A percentile compares a stretch with the other conserved stretches of the same genome.
phyloP scores from a whole-genome alignment of 2,113 vertebrate genomes.

The Hypomesus transpacificus region DNA sequence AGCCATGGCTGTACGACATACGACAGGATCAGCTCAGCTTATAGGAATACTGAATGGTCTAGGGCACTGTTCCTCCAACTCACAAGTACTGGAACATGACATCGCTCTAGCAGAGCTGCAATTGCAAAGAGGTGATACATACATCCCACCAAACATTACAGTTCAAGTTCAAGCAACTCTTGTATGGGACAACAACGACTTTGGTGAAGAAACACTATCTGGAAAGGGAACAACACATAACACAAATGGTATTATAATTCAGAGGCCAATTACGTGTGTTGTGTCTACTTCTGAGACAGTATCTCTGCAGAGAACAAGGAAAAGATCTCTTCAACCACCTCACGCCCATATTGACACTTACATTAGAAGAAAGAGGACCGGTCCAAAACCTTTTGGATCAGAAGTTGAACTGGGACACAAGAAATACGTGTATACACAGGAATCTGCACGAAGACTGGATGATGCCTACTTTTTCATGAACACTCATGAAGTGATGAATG shows the following conservation, averaged over 20 bases:
- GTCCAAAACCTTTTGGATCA: conserved; percentile 9
- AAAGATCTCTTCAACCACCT: background rate
- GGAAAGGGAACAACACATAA: conserved; percentile 8
- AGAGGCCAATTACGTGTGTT: conserved; percentile 7
- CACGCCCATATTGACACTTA: background rate
- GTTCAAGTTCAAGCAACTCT: conserved; percentile 8
- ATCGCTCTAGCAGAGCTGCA: background rate
- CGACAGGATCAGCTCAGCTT: conserved; percentile 13
- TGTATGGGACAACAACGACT: conserved; percentile 12
- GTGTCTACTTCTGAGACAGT: background rate
- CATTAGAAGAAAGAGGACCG: conserved; percentile 13
- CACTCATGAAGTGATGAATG: background rate
- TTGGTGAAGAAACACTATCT: conserved; percentile 12
- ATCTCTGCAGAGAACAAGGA: conserved; percentile 12
- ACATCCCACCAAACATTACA: conserved; percentile 12
- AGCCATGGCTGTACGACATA: conserved; percentile 3
- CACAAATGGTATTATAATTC: conserved; percentile 14
- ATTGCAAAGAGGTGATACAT: conserved; percentile 3
- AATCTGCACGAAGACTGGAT: background rate
- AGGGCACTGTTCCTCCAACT: background rate
- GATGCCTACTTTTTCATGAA: conserved; percentile 16
- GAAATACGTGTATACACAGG: background rate
- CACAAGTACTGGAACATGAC: too few relatives aligned
- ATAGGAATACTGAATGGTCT: background rate
- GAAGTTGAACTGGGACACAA: conserved; percentile 2